phyloP scores from a whole-genome alignment of 35 echinoderm and acorn worm genomes.

The Antedon bifida region DNA sequence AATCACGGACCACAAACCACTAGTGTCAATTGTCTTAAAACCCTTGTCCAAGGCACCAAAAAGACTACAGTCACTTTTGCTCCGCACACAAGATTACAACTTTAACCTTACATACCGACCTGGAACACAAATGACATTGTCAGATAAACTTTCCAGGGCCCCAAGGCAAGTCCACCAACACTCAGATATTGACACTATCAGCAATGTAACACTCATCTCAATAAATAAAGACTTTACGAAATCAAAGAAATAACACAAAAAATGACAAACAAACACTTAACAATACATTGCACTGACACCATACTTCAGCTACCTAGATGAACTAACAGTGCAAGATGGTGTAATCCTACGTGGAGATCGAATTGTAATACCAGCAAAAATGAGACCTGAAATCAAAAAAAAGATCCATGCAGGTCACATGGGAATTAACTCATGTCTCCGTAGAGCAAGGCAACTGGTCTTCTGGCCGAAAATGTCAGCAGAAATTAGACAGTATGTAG shows the following conservation, averaged over 20 bases:
- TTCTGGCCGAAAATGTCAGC: slow-evolving; percentile 44
- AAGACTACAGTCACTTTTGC: slow-evolving; percentile 26
- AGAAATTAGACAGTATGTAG: slow-evolving; percentile 36
- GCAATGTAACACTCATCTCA: neutral
- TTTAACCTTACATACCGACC: slow-evolving; percentile 21
- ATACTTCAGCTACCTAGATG: slow-evolving; percentile 32
- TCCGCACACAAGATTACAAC: slow-evolving; percentile 31
- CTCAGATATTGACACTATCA: neutral
- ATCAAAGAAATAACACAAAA: slow-evolving; percentile 8
- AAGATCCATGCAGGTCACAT: slow-evolving; percentile 39
- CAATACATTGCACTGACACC: slow-evolving; percentile 2
- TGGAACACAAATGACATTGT: slow-evolving; percentile 17
- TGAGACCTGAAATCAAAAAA: slow-evolving; percentile 30
- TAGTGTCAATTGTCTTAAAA: slow-evolving; percentile 43
- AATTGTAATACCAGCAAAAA: slow-evolving; percentile 25
- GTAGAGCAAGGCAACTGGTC: slow-evolving; percentile 36
- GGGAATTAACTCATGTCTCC: slow-evolving; percentile 37
- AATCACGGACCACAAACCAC: slow-evolving; percentile 39
- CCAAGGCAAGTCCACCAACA: neutral
- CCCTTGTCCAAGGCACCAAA: slow-evolving; percentile 36
- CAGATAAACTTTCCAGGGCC: slow-evolving; percentile 24
- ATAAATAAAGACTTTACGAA: slow-evolving; percentile 9
- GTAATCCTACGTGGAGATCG: slow-evolving; percentile 23
- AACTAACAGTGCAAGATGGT: slow-evolving; percentile 48
- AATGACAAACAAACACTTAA: slow-evolving; percentile 27